Conservation (phyloP, 1,140 invertebrate species). For the Proales similis region DNA sequence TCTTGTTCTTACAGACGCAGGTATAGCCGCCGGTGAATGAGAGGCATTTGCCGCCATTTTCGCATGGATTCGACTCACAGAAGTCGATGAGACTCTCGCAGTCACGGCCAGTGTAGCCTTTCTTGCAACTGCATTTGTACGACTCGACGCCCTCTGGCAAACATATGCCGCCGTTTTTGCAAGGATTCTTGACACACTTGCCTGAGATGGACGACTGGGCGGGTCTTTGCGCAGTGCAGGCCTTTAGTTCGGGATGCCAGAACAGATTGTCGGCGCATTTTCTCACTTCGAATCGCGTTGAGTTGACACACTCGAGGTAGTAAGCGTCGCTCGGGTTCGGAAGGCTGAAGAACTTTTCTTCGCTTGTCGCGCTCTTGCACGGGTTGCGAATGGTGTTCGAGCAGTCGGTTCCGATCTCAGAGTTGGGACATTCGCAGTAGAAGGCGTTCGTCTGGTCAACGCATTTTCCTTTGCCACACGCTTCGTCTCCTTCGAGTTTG, state of each 20-base stretch:
- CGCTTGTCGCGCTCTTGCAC: not conserved
- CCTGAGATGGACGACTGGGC: not conserved
- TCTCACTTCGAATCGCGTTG: conserved; percentile 1
- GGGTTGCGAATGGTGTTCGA: conserved; percentile 14
- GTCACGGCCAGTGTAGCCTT: conserved; percentile 27
- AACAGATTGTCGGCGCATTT: conserved; percentile 17
- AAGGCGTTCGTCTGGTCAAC: conserved; percentile 25
- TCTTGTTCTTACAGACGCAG: conserved; percentile 28
- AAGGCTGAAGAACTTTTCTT: conserved; percentile 1
- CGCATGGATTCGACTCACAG: conserved; percentile 36
- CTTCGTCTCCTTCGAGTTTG: conserved; percentile 6
- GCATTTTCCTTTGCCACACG: conserved; percentile 23
- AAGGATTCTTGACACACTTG: conserved; percentile 16
- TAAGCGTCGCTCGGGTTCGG: not conserved
- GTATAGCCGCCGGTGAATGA: conserved; percentile 34
- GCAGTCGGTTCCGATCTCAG: conserved; percentile 7
- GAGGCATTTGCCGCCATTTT: conserved; percentile 36
- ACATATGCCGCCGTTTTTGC: conserved; percentile 38
- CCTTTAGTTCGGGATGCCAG: conserved; percentile 22
- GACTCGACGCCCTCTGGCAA: not conserved
- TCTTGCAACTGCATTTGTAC: conserved; percentile 12
- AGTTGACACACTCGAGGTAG: conserved; percentile 26
- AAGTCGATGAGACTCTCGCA: conserved; percentile 33
- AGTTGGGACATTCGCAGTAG: conserved; percentile 32
- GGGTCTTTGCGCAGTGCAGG: conserved; percentile 6